phyloP scores from a whole-genome alignment of 2,797 vertebrate species.

The Melanotaenia parkinsoni region DNA sequence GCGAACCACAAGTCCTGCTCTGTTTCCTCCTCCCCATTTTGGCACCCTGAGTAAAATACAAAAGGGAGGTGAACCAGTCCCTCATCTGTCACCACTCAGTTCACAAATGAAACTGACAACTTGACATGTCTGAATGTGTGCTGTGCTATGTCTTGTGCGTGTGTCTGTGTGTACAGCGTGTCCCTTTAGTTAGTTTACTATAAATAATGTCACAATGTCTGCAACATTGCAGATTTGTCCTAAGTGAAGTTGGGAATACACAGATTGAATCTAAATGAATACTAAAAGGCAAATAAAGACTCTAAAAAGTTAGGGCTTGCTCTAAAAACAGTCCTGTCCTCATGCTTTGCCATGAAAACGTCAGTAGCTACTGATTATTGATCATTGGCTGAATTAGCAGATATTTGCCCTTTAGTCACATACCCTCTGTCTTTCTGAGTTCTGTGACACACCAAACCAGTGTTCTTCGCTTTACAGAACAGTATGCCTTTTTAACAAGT shows the following conservation, averaged over 20 bases:
- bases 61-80: constrained; percentile 81
- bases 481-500: constrained; percentile 82
- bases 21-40: constrained; percentile 83
- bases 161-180: constrained; percentile 61
- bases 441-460: constrained; percentile 79
- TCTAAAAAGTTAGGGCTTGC: constrained; percentile 74
- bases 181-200: constrained; percentile 51
- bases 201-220: constrained; percentile 64
- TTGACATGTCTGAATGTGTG: constrained; percentile 71
- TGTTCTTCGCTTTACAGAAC: constrained; percentile 80
- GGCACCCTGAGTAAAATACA: constrained; percentile 88
- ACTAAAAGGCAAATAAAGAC: constrained; percentile 43
- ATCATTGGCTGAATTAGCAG: constrained; percentile 59
- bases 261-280: constrained; percentile 67
- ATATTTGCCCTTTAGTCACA: constrained; percentile 59
- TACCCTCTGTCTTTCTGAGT: constrained; percentile 74
- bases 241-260: constrained; percentile 71
- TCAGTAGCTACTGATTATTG: constrained; percentile 68
- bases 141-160: constrained; percentile 70
- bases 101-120: constrained; percentile 70
- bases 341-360: constrained; percentile 75
- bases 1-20: constrained; percentile 73
- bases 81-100: constrained; percentile 62
- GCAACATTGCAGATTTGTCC: constrained; percentile 50
- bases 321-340: constrained; percentile 68